Conservation (phyloP, 2,888 invertebrate genomes). For the Caenorhabditis sp. region DNA sequence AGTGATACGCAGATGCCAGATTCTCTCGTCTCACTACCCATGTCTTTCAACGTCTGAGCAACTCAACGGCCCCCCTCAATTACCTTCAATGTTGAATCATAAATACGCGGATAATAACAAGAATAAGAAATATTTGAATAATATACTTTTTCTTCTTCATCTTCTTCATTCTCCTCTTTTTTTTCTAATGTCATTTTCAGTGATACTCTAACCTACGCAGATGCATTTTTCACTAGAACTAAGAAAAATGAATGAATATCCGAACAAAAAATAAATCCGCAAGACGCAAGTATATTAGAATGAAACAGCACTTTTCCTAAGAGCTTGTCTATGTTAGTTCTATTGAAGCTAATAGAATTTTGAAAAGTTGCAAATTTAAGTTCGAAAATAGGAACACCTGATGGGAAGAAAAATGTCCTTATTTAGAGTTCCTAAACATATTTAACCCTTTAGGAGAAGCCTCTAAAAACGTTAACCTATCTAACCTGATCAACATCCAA, state of each 20-base stretch:
- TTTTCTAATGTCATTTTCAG: not conserved
- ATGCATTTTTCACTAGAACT: not conserved
- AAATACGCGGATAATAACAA: not conserved
- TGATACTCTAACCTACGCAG: not conserved
- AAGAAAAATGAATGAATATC: not conserved
- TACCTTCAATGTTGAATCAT: not conserved
- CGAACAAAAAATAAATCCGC: slow-evolving; percentile 1
- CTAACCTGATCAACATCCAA: not conserved
- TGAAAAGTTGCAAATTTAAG: too few species aligned
- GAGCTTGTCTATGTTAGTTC: not conserved
- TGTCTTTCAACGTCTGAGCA: slow-evolving; percentile 83
- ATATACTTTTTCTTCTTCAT: not conserved
- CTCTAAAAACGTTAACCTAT: not conserved
- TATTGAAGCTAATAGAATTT: not conserved
- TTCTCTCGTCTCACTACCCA: slow-evolving; percentile 94
- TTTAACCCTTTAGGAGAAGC: too few species aligned
- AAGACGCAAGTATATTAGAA: too few species aligned
- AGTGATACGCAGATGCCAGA: slow-evolving; percentile 80
- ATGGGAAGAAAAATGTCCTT: too few species aligned
- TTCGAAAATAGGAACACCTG: too few species aligned
- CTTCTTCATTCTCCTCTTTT: not conserved
- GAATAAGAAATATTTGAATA: not conserved
- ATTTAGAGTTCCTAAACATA: too few species aligned
- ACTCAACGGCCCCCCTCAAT: not conserved
- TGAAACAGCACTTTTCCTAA: too few species aligned